Evolutionary conservation across 2,888 invertebrate species (phyloP), one percentile per base, ranked within the genome.

Genomic region (Drosophila fungiperda): DNA sequence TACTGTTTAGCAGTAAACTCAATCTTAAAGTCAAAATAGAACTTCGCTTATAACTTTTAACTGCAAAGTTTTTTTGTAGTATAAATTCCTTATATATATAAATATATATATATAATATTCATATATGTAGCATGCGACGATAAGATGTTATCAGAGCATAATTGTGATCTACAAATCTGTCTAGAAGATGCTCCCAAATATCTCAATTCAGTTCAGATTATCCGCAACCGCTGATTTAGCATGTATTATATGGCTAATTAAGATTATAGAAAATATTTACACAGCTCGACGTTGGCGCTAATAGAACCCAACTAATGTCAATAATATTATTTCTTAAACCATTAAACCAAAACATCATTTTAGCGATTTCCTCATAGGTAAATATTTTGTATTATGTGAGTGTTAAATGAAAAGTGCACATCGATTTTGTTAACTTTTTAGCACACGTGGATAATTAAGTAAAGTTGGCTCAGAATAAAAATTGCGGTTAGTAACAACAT

Each of bases 361-460:
- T 32, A 15, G 20, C 17, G 26, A 49, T 59, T 23, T 20, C 23
- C 59, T 32, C 29, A 42, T 48, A 33, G 48, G 62, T 71, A 79
- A 77, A 77, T 79, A 75, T 63, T 75, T 57, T 75, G 29, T 55
- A 48, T 36, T 50, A 48, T 50, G 26, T 33, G 69, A 3, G 50
- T 54, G 59, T 20, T 38, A 20, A 66, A 49, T 40, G 49, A 54
- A 20, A 52, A 55, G 9, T 11, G 20, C 55, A 64, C 54, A 53
- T 11, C 5, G 20, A 15, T 11, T 45, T 48, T 45, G 23, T 58
- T 50, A 52, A 23, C 26, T 52, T 52, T 65, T 45, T 20, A 5
- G 49, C 48, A 49, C 8, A 15, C 35, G 20, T 42, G 12, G 38
- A 11, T 6, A 20, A 35, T 7, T 20, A 6, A 50, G 8, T 50